These are phyloP conservation scores for Phortica okadai DNA, from an alignment of 2,888 invertebrate species.

Conservation along the genomic window DNA sequence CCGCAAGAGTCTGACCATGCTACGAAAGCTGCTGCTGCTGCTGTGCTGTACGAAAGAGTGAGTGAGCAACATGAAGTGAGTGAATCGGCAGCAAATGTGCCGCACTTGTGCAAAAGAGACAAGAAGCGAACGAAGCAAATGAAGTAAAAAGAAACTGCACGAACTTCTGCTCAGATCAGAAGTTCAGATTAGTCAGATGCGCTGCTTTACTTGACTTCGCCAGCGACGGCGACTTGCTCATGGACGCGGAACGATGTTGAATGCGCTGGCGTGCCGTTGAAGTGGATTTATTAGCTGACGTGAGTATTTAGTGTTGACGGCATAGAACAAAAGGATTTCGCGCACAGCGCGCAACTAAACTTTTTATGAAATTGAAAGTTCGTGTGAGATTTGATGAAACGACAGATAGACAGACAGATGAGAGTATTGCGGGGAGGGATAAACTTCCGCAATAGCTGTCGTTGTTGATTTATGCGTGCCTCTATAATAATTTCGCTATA, in stretches of 20 bases:
- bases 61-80: constrained; percentile 31
- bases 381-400: neutral
- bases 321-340: constrained; percentile 69
- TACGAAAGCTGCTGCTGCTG: constrained; percentile 42
- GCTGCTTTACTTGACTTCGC: neutral
- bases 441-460: constrained; percentile 13
- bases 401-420: neutral
- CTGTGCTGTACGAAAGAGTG: constrained; percentile 25
- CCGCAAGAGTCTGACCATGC: constrained; percentile 48
- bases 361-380: constrained; percentile 27
- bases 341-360: constrained; percentile 2
- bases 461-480: constrained; percentile 10
- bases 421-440: constrained; percentile 7
- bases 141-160: constrained; percentile 37
- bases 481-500: neutral
- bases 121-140: constrained; percentile 34
- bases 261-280: constrained; percentile 57
- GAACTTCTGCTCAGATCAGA: constrained; percentile 43
- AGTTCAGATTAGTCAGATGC: constrained; percentile 52
- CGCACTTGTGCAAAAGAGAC: constrained; percentile 55
- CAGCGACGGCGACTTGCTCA: neutral
- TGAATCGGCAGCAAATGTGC: constrained; percentile 25
- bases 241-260: constrained; percentile 17
- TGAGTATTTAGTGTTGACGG: constrained; percentile 75
- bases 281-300: constrained; percentile 75